These are phyloP conservation scores for Cecidostiba fungosa DNA, from an alignment of 2,888 invertebrate genomes.

Conservation along the genomic window DNA sequence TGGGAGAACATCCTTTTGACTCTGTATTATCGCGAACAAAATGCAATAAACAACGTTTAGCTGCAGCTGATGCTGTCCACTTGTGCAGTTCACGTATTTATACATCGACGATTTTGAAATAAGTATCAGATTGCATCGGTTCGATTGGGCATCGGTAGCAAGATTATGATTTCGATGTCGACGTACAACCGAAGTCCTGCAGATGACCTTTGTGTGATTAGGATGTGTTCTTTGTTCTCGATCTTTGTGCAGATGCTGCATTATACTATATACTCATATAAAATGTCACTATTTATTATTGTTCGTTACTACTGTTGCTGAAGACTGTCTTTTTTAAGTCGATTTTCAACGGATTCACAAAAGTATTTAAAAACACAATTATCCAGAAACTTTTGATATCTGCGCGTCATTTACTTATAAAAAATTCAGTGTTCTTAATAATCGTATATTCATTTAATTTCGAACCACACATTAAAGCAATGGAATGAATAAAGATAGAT, in stretches of 20 bases:
- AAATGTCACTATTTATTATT: no score
- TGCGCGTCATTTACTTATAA: no score
- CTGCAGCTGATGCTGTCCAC: neutral
- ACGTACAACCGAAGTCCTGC: neutral
- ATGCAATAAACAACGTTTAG: neutral
- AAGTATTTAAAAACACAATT: no score
- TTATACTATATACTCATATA: no score
- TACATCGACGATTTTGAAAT: neutral
- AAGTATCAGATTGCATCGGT: neutral
- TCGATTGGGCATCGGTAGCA: neutral
- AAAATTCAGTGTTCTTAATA: no score
- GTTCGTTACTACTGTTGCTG: no score
- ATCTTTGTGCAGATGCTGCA: neutral
- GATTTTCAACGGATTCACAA: no score
- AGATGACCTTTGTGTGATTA: neutral
- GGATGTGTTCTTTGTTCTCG: neutral
- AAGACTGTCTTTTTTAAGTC: no score
- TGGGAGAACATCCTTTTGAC: neutral
- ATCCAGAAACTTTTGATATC: no score
- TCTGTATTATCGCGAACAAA: neutral
- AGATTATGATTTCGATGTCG: neutral
- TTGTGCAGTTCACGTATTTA: neutral
- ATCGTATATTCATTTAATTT: no score
- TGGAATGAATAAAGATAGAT: no score
- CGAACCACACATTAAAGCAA: no score